Conservation (phyloP, 2,797 vertebrate species). For the Pelochelys cantorii region DNA sequence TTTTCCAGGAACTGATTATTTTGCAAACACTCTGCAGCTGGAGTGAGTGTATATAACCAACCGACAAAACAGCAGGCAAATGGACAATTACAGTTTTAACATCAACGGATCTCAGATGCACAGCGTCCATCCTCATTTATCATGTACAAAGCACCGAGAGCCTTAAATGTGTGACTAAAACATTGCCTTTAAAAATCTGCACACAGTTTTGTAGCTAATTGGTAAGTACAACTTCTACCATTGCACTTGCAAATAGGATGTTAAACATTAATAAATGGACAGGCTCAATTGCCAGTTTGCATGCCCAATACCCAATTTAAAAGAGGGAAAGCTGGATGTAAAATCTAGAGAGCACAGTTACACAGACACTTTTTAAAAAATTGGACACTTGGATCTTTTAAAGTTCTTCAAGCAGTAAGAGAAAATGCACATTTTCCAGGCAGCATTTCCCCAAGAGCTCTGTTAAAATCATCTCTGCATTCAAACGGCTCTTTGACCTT, state of each 20-base stretch:
- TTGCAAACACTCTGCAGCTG: not conserved
- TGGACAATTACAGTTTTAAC: accelerated
- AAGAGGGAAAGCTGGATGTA: accelerated
- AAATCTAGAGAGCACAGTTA: not conserved
- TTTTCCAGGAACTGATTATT: not conserved
- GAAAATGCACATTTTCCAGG: not conserved
- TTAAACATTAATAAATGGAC: accelerated
- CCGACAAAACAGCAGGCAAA: not conserved
- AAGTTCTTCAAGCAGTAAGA: not conserved
- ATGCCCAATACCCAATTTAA: accelerated
- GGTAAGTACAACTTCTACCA: accelerated
- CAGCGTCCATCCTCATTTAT: accelerated
- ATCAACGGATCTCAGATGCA: accelerated
- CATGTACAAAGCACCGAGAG: accelerated
- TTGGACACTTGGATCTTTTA: not conserved
- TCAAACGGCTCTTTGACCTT: not conserved
- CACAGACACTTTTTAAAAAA: too few relatives aligned
- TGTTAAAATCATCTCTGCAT: not conserved
- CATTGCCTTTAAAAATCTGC: not conserved
- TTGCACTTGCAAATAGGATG: accelerated
- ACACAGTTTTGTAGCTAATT: accelerated
- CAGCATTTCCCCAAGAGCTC: not conserved
- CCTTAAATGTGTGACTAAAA: accelerated
- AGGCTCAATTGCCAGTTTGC: accelerated
- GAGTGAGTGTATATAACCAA: not conserved